Evolutionary conservation across 1,140 invertebrate species (phyloP).

Genomic region (Papilio helenus): DNA sequence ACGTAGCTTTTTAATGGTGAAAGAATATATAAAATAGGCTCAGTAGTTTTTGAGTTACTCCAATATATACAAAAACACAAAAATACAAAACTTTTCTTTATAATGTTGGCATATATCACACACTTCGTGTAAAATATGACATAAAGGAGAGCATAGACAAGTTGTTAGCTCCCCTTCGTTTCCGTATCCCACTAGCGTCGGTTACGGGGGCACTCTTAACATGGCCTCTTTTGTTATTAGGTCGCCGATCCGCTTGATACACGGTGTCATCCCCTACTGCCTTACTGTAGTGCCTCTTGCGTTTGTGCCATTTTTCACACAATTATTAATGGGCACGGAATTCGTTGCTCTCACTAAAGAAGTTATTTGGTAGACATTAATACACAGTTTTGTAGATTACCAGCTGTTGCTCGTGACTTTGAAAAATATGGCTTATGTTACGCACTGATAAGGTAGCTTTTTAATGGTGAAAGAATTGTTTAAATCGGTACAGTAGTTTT

Average conservation of each 20-base stretch:
- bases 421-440: too few species aligned
- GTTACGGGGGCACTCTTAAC: constrained; percentile 24
- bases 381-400: not conserved
- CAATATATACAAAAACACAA: too few species aligned
- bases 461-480: too few species aligned
- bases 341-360: not conserved
- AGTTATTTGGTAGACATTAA: not conserved
- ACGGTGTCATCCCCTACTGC: not conserved
- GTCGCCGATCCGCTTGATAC: constrained; percentile 8
- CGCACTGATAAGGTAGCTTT: too few species aligned
- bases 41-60: too few species aligned
- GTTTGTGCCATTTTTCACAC: not conserved
- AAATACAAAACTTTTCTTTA: too few species aligned
- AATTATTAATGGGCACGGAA: not conserved
- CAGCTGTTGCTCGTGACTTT: too few species aligned
- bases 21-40: too few species aligned
- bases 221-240: constrained; percentile 24
- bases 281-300: not conserved
- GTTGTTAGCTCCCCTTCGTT: not conserved
- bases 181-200: not conserved
- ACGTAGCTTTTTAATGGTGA: too few species aligned
- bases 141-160: not conserved
- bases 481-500: too few species aligned
- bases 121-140: not conserved
- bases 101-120: too few species aligned